phyloP scores from a whole-genome alignment of 2,113 vertebrate species.

The Chitala chitala region DNA sequence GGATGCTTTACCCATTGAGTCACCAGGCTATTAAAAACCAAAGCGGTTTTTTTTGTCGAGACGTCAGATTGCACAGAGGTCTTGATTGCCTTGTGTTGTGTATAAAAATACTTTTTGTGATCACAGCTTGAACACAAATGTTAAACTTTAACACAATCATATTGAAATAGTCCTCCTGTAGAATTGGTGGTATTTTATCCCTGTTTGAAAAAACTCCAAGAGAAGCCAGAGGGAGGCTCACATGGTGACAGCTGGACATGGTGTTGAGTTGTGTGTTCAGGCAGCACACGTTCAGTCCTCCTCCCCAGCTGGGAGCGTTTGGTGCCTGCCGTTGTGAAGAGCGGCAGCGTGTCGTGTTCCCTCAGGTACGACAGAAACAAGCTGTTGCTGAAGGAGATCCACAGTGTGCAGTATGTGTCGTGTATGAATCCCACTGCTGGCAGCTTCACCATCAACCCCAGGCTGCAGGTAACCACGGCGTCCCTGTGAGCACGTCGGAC shows the following conservation, averaged over 20 bases:
- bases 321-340: slow-evolving; percentile 24
- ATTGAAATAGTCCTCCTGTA: too few relatives aligned
- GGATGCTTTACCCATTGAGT: too few relatives aligned
- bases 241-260: slow-evolving; percentile 41
- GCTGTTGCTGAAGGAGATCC: slow-evolving; percentile 84
- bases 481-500: neutral
- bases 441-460: slow-evolving; percentile 94
- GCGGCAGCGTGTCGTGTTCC: slow-evolving; percentile 33
- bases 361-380: slow-evolving; percentile 88
- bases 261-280: slow-evolving; percentile 32
- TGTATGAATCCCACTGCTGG: slow-evolving; percentile 94
- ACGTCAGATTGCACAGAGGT: too few relatives aligned
- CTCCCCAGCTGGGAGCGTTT: neutral
- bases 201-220: neutral
- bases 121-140: too few relatives aligned
- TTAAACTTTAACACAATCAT: too few relatives aligned
- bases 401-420: slow-evolving; percentile 83
- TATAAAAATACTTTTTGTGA: too few relatives aligned
- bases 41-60: too few relatives aligned
- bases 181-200: neutral
- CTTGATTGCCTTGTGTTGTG: too few relatives aligned
- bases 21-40: too few relatives aligned
- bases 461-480: slow-evolving; percentile 76
- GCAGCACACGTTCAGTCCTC: slow-evolving; percentile 20
- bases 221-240: slow-evolving; percentile 35